Evolutionary conservation across 2,797 vertebrate species (phyloP).

Genomic region (Phaenicophaeus curvirostris): DNA sequence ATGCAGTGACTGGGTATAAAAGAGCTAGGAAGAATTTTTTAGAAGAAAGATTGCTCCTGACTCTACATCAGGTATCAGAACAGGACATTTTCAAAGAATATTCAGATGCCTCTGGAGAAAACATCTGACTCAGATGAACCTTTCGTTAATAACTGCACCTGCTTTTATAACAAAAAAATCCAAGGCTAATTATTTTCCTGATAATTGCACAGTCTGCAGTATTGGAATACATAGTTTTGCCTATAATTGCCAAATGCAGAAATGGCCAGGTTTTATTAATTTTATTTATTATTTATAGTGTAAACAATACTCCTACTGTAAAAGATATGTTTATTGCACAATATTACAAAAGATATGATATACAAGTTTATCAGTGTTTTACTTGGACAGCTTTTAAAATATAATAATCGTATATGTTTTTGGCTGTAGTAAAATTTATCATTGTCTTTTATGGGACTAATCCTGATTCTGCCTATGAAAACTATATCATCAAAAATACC

Average conservation of each 20-base stretch:
- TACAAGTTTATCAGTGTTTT: neutral
- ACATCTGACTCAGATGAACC: neutral
- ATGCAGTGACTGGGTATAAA: neutral
- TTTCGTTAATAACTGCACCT: neutral
- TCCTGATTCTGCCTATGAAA: neutral
- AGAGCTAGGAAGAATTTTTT: neutral
- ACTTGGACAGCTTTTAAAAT: neutral
- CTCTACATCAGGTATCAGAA: neutral
- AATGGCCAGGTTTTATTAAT: neutral
- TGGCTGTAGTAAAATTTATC: neutral
- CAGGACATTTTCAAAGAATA: rapidly evolving
- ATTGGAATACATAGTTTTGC: neutral
- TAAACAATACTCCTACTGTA: neutral
- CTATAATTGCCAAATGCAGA: neutral
- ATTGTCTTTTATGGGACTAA: neutral
- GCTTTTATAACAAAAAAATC: neutral
- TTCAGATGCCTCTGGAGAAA: neutral
- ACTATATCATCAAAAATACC: neutral
- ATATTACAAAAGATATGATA: neutral
- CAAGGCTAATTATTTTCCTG: neutral
- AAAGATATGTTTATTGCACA: neutral
- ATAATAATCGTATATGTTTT: neutral
- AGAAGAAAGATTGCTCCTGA: neutral
- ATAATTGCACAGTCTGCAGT: neutral
- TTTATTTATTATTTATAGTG: neutral